Base-by-base conservation (phyloP, 2,888 invertebrate species). In the Brachynemurus nebulosus region DNA sequence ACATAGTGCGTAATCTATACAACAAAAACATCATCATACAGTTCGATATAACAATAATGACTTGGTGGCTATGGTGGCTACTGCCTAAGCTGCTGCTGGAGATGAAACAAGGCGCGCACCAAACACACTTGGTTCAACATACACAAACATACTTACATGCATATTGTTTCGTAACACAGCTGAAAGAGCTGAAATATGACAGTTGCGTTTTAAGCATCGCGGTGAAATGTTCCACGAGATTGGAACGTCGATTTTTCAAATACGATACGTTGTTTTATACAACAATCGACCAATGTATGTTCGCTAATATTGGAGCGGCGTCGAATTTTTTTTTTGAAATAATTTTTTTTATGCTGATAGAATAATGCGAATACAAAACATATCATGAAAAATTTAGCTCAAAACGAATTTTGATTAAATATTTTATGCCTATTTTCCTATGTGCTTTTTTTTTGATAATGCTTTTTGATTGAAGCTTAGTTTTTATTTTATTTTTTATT, bases 81-180 rank as follows among this genome's bases (percentile, higher is more conserved):
- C n/a, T n/a, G n/a, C n/a, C n/a, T n/a, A n/a, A n/a, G n/a, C n/a
- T n/a, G n/a, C n/a, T n/a, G n/a, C n/a, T n/a, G n/a, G 30, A 30
- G 30, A 30, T 30, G n/a, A 30, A 30, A 30, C 30, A 30, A 30
- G 30, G 11, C 9, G 30, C 30, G 30, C 30, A 5, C 27, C 30
- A 12, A 12, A 30, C 30, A 14, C 14, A 12, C 14, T 30, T n/a
- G n/a, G 23, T 23, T 23, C 9, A 23, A 6, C 9, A 23, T 23
- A 23, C 14, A 14, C 14, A 30, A n/a, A 27, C 27, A 27, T 5
- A 4, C 14, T 12, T 30, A 30, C n/a, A 14, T 30, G n/a, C 30
- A 14, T 30, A 30, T 30, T n/a, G n/a, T n/a, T 30, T 30, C 30
- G 30, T 30, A 30, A 30, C 30, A 30, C n/a, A 30, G n/a, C n/a